A percentile compares a stretch with the other conserved stretches of the same genome.
Conservation (phyloP, 2,113 vertebrate species). For the Hypomesus transpacificus region DNA sequence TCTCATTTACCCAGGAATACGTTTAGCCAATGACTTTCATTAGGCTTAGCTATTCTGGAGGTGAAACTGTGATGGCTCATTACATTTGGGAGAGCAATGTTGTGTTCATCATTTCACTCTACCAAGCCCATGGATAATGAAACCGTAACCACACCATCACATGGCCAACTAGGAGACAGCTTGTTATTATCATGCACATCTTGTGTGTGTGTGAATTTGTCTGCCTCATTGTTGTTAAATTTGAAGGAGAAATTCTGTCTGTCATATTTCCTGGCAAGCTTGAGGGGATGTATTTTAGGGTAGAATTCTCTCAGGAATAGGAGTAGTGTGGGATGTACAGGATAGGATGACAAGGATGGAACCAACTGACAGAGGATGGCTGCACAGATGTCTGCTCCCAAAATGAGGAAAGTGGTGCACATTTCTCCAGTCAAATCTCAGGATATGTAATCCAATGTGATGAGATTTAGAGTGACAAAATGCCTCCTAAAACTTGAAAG, state of each 20-base stretch:
- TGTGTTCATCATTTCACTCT: slow-evolving; percentile 55
- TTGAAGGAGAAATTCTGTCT: neutral
- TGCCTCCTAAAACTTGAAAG: slow-evolving; percentile 57
- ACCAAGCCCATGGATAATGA: slow-evolving; percentile 42
- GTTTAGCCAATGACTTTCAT: slow-evolving; percentile 68
- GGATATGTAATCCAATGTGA: slow-evolving; percentile 65
- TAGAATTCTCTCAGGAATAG: slow-evolving; percentile 31
- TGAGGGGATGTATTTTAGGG: slow-evolving; percentile 23
- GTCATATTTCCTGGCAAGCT: slow-evolving; percentile 29
- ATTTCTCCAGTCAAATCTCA: slow-evolving; percentile 42
- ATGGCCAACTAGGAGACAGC: slow-evolving; percentile 20
- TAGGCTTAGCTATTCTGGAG: slow-evolving; percentile 58
- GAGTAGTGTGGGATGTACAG: slow-evolving; percentile 33
- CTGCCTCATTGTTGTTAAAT: neutral
- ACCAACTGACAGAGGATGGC: slow-evolving; percentile 35
- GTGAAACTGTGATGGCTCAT: slow-evolving; percentile 64
- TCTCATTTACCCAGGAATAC: slow-evolving; percentile 65
- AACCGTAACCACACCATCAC: slow-evolving; percentile 19
- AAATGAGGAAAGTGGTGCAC: slow-evolving; percentile 40
- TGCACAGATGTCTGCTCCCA: slow-evolving; percentile 34
- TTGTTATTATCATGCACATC: slow-evolving; percentile 25
- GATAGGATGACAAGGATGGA: slow-evolving; percentile 21
- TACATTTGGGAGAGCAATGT: slow-evolving; percentile 64
- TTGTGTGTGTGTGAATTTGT: slow-evolving; percentile 15
- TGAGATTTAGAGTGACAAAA: slow-evolving; percentile 61